phyloP scores from a whole-genome alignment of 1,140 invertebrate genomes.

The Zaprionus inermis region DNA sequence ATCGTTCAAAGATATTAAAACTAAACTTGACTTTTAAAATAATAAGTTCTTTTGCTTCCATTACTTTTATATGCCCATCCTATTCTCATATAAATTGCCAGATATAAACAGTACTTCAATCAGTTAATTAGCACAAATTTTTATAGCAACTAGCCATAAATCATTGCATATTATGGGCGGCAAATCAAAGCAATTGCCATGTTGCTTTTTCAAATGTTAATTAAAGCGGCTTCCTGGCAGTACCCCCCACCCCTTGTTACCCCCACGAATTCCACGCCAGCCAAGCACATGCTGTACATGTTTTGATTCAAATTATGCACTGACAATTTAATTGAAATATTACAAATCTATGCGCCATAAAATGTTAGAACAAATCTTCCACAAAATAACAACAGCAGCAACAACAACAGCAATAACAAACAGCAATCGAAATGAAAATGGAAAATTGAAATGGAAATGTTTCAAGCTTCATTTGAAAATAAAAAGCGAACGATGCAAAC shows the following conservation, averaged over 20 bases:
- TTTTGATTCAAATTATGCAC: slow-evolving; percentile 60
- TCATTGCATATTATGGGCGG: not conserved
- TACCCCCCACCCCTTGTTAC: not conserved
- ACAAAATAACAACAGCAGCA: slow-evolving; percentile 58
- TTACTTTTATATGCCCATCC: not conserved
- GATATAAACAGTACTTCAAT: slow-evolving; percentile 1
- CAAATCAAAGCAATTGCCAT: slow-evolving; percentile 3
- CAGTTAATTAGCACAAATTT: not conserved
- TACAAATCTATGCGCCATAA: slow-evolving; percentile 77
- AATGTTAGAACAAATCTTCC: slow-evolving; percentile 74
- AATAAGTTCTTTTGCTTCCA: too few species aligned
- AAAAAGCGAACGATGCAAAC: slow-evolving; percentile 37
- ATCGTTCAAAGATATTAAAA: not conserved
- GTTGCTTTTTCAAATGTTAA: slow-evolving; percentile 10
- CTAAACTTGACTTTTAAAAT: too few species aligned
- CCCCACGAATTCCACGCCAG: not conserved
- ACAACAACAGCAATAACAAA: slow-evolving; percentile 55
- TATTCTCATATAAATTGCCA: not conserved
- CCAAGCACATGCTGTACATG: not conserved
- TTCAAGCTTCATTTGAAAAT: slow-evolving; percentile 81
- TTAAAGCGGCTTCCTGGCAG: slow-evolving; percentile 3
- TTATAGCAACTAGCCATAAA: slow-evolving; percentile 5
- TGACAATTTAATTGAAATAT: slow-evolving; percentile 81
- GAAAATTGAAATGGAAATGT: slow-evolving; percentile 51
- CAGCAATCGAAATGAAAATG: slow-evolving; percentile 44